Evolutionary conservation across 2,888 invertebrate genomes (phyloP), one percentile per base, ranked within the genome.

Genomic region (Eretmocerus hayati): DNA sequence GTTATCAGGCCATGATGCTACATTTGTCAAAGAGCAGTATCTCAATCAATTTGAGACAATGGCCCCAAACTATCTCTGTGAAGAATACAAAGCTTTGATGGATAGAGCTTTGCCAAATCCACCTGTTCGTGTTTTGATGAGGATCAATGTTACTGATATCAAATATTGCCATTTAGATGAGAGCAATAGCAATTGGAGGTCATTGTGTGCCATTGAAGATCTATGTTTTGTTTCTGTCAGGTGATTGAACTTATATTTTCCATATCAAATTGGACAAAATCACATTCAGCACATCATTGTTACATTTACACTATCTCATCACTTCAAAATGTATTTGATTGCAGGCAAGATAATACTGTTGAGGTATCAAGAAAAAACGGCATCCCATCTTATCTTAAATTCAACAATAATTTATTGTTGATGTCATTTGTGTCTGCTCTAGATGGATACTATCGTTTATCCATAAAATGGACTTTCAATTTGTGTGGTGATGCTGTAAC

Each of bases 381-480:
- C n/a, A 85, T 87, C 33, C 88, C 87, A 2, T 75, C 84, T 38
- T 85, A 85, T 67, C 75, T 87, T 52, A 83, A 81, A 63, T 85
- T 90, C 63, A 77, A 77, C 61, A 78, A 81, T 9, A 77, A 81
- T 54, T 75, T 79, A 40, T 74, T 80, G 40, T 75, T 89, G 64
- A 80, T 84, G 47, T 88, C 90, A 0, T 90, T 90, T 68, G 84
- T 91, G 54, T 85, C 87, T 50, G 76, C 85, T 46, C 74, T 92
- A 53, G 87, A 90, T 70, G 91, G 91, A 46, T 93, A 93, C 71
- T 92, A 91, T 66, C 81, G 83, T 75, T 79, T 69, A 51, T 84
- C 84, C 63, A 83, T 85, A 37, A 92, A 90, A 73, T 93, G 91
- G 91, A 91, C 86, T 32, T 89, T 90, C 64, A 90, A 91, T 74